Conservation (phyloP, 2,797 vertebrate genomes). For the Gambelia wislizenii region DNA sequence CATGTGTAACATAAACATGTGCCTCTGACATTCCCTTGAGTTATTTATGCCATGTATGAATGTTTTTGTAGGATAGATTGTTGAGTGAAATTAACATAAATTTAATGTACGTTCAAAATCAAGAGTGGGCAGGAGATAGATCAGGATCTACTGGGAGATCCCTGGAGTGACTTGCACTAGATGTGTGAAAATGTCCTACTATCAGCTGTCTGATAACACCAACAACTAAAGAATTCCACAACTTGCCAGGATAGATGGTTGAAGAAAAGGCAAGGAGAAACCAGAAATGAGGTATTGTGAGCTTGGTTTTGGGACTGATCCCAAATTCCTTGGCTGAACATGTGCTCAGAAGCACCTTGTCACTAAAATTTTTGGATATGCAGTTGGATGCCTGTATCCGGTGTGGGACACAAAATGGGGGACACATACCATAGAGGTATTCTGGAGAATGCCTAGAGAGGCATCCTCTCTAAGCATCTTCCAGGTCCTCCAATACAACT, state of each 20-base stretch:
- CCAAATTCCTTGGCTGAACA: not conserved
- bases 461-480: no score
- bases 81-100: not conserved
- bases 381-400: no score
- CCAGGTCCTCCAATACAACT: no score
- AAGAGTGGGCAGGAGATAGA: not conserved
- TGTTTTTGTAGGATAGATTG: not conserved
- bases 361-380: not conserved
- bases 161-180: not conserved
- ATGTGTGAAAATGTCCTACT: not conserved
- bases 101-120: not conserved
- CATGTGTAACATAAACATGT: not conserved
- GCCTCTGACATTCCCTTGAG: not conserved
- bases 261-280: not conserved
- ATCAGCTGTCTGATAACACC: not conserved
- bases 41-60: not conserved
- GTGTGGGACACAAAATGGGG: no score
- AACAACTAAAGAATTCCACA: not conserved
- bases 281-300: not conserved
- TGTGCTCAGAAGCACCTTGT: not conserved
- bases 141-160: not conserved
- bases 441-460: no score
- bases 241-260: not conserved
- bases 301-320: not conserved
- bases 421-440: no score